These are phyloP conservation scores for Teleogryllus occipitalis DNA, from an alignment of 1,140 invertebrate species.

Conservation along the genomic window DNA sequence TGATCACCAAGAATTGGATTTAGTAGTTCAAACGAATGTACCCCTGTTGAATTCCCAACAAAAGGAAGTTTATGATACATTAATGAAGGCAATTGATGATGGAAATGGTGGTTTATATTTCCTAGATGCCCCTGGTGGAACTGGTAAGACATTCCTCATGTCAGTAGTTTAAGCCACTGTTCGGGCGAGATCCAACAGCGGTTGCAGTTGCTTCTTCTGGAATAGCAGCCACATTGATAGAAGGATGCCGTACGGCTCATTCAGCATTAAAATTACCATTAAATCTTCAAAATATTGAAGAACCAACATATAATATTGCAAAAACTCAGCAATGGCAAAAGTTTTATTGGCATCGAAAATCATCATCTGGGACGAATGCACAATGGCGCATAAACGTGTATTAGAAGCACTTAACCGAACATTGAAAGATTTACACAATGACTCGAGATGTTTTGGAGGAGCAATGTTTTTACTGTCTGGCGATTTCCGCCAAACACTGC, in stretches of 20 bases:
- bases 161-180: too few relatives aligned
- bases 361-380: constrained; percentile 34
- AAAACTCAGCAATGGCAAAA: constrained; percentile 29
- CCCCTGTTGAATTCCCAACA: too few relatives aligned
- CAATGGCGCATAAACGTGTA: constrained; percentile 36
- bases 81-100: too few relatives aligned
- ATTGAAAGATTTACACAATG: constrained; percentile 32
- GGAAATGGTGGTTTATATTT: too few relatives aligned
- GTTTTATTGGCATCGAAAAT: constrained; percentile 30
- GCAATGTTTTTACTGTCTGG: constrained; percentile 34
- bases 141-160: too few relatives aligned
- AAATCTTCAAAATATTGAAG: constrained; percentile 27
- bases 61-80: too few relatives aligned
- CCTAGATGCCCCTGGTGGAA: too few relatives aligned
- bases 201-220: constrained; percentile 33
- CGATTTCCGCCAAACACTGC: constrained; percentile 39
- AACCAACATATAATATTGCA: constrained; percentile 34
- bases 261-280: constrained; percentile 32
- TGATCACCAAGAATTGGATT: too few relatives aligned
- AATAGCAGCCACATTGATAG: constrained; percentile 33
- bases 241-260: constrained; percentile 33
- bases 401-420: constrained; percentile 36
- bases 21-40: too few relatives aligned
- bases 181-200: constrained; percentile 12
- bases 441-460: constrained; percentile 28